phyloP scores from a whole-genome alignment of 2,113 vertebrate species.

The Nasalis larvatus region DNA sequence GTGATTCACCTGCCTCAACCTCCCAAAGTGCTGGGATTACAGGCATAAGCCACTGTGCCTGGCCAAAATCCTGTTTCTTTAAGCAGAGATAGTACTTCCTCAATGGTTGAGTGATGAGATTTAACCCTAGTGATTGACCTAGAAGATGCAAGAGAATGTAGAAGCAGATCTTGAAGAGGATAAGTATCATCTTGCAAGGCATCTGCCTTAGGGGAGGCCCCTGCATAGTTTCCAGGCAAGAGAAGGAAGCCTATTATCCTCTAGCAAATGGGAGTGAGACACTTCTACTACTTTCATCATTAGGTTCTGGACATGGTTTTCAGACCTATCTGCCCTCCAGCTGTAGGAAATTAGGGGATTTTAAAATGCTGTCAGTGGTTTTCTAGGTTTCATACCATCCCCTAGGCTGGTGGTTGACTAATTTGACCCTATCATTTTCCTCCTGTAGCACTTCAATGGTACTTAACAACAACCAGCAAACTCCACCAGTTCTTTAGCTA shows the following conservation, averaged over 20 bases:
- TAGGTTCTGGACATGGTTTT: neutral
- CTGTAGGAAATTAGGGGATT: neutral
- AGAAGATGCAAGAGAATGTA: neutral
- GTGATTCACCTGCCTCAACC: too few species aligned
- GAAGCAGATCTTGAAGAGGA: neutral
- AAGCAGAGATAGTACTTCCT: neutral
- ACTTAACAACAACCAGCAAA: neutral
- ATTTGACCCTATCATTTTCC: neutral
- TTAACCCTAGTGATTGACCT: neutral
- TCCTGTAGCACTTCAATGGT: neutral
- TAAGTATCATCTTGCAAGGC: neutral
- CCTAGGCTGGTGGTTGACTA: neutral
- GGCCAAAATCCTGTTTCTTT: neutral
- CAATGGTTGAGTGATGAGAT: neutral
- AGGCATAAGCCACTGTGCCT: too few species aligned
- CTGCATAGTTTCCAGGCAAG: neutral
- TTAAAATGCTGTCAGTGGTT: neutral
- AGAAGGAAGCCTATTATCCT: neutral
- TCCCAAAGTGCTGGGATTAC: too few species aligned
- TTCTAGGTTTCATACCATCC: neutral
- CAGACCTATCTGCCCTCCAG: neutral
- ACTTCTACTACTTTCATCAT: neutral
- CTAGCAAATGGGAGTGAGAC: neutral
- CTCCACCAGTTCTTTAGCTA: neutral
- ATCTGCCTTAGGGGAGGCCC: neutral